Conservation (phyloP, 2,797 vertebrate species). For the Malurus splendens region DNA sequence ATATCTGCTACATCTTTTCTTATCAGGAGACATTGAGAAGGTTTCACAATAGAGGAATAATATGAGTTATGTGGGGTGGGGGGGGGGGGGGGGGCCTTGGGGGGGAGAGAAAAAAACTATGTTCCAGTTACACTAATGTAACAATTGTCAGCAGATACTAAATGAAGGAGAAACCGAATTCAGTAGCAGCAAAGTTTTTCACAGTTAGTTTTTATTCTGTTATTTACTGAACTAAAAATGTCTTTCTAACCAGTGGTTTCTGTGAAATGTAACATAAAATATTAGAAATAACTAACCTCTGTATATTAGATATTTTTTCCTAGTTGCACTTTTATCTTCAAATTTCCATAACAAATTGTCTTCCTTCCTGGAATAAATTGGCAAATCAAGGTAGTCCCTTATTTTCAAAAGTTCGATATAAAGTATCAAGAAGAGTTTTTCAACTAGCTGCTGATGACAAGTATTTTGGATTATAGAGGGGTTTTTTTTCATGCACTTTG, state of each 20-base stretch:
- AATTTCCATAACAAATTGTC: neutral
- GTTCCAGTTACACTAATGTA: neutral
- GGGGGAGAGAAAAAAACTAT: neutral
- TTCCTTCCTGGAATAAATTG: neutral
- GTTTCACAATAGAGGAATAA: neutral
- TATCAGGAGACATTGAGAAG: neutral
- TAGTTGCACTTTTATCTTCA: neutral
- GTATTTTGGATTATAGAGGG: neutral
- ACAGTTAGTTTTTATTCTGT: neutral
- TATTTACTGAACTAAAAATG: neutral
- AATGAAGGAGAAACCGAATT: neutral
- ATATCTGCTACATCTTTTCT: neutral
- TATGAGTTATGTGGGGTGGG: rapidly evolving
- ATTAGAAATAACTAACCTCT: neutral
- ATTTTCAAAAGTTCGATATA: neutral
- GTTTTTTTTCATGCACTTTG: neutral
- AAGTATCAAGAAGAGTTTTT: neutral
- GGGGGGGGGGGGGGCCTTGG: too few relatives aligned
- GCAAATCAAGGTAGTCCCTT: neutral
- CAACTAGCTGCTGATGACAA: neutral
- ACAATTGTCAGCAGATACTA: neutral
- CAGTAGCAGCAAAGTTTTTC: neutral
- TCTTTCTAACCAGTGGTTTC: neutral
- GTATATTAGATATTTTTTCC: neutral
- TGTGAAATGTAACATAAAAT: neutral